A percentile compares a stretch with the other conserved stretches of the same genome.
Evolutionary conservation across 2,113 vertebrate genomes (phyloP).

Genomic region (Grammomys dolichurus): DNA sequence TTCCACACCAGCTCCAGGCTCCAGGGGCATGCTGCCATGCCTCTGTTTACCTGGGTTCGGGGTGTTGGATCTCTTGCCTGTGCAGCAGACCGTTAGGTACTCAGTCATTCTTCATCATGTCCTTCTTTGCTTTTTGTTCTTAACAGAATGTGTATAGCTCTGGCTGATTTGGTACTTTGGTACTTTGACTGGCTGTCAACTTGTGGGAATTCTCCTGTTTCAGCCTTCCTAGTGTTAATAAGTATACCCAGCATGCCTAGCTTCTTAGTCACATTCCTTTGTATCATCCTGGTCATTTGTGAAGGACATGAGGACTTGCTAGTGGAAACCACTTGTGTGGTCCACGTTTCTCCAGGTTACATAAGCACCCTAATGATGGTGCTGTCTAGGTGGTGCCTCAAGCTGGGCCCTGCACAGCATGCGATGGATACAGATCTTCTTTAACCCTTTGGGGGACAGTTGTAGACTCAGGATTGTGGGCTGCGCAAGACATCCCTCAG

Average conservation of each 20-base stretch:
- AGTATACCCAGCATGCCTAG: background rate
- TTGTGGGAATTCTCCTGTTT: background rate
- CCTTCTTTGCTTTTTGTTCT: background rate
- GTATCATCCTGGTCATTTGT: background rate
- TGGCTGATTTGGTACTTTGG: background rate
- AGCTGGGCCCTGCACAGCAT: fast-evolving
- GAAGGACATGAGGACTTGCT: background rate
- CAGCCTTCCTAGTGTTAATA: background rate
- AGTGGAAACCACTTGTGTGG: background rate
- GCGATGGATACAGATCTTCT: fast-evolving
- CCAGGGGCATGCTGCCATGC: background rate
- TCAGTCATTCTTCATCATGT: too few species aligned
- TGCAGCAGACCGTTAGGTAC: background rate
- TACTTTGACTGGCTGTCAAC: background rate
- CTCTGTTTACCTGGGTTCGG: background rate
- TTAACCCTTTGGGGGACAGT: background rate
- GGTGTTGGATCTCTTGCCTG: background rate
- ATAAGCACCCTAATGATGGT: too few species aligned
- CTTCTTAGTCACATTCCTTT: background rate
- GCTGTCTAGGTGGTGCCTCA: background rate
- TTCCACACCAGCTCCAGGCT: too few species aligned
- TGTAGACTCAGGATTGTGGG: background rate
- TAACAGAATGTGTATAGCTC: background rate
- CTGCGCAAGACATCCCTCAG: background rate
- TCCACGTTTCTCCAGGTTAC: background rate